phyloP scores from a whole-genome alignment of 1,140 invertebrate species.

The Mizuhopecten yessoensis region DNA sequence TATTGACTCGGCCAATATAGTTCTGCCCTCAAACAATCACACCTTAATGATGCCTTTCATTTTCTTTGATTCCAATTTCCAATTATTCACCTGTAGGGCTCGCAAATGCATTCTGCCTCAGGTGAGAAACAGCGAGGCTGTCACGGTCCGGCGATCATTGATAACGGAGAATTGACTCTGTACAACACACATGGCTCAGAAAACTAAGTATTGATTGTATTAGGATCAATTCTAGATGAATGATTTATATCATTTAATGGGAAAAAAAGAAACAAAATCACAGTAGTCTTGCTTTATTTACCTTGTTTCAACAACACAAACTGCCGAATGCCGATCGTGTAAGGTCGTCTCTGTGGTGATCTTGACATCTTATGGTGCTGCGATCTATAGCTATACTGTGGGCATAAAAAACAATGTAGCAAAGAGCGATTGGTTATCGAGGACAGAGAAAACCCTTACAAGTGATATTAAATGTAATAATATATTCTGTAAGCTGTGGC shows the following conservation, averaged over 20 bases:
- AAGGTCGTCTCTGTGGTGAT: background rate
- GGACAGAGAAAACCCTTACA: constrained; percentile 31
- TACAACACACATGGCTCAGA: background rate
- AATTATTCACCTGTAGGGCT: constrained; percentile 33
- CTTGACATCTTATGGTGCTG: background rate
- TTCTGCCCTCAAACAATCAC: constrained; percentile 25
- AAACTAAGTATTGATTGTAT: constrained; percentile 29
- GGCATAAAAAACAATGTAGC: constrained; percentile 4
- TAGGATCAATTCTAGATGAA: constrained; percentile 20
- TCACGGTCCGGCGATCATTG: background rate
- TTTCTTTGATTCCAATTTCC: constrained; percentile 12
- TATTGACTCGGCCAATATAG: background rate
- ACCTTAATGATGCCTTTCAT: constrained; percentile 38
- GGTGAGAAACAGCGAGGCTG: constrained; percentile 18
- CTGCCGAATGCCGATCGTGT: constrained; percentile 20
- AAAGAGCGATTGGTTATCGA: background rate
- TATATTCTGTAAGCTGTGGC: background rate
- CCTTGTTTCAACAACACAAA: constrained; percentile 10
- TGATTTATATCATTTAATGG: constrained; percentile 40
- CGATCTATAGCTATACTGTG: constrained; percentile 24
- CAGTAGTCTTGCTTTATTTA: constrained; percentile 8
- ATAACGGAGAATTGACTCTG: constrained; percentile 1
- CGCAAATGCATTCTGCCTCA: background rate
- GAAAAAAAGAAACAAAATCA: constrained; percentile 35
- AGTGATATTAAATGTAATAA: constrained; percentile 8